Percentiles rank a stretch among this genome's conserved stretches.
These are phyloP conservation scores for Drosophila ercepeae DNA, from an alignment of 1,140 invertebrate species.

Conservation along the genomic window DNA sequence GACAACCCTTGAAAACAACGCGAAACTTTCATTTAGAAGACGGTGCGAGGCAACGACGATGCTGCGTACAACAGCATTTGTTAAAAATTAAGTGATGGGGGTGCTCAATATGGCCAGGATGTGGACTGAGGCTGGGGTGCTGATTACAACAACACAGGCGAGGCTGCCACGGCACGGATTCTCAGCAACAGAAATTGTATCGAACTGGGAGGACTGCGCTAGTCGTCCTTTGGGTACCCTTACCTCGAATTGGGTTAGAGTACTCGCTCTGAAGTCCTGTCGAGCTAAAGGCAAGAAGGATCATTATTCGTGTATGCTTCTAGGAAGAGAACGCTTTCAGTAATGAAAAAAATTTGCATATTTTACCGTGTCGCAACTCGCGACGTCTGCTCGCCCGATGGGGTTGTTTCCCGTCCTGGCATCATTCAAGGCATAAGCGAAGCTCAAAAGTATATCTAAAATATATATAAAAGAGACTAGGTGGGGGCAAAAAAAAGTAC, in stretches of 20 bases:
- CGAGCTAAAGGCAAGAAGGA: neutral
- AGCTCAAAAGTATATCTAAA: slow-evolving; percentile 3
- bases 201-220: slow-evolving; percentile 6
- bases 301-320: neutral
- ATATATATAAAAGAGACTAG: neutral
- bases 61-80: slow-evolving; percentile 53
- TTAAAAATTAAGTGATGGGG: slow-evolving; percentile 79
- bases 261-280: neutral
- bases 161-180: slow-evolving; percentile 29
- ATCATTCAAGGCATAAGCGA: slow-evolving; percentile 10
- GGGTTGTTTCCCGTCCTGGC: slow-evolving; percentile 41
- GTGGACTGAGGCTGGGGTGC: slow-evolving; percentile 28
- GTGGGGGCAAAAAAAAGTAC: neutral
- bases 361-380: slow-evolving; percentile 18
- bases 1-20: slow-evolving; percentile 67
- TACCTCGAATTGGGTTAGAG: neutral
- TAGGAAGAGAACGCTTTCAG: slow-evolving; percentile 15
- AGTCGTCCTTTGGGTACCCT: neutral
- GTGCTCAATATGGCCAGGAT: slow-evolving; percentile 45
- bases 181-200: slow-evolving; percentile 36
- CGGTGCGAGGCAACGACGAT: slow-evolving; percentile 17
- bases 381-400: slow-evolving; percentile 34
- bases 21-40: slow-evolving; percentile 39
- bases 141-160: slow-evolving; percentile 50
- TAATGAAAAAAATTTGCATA: slow-evolving; percentile 68